Evolutionary conservation across 2,113 vertebrate genomes (phyloP), one percentile per base, ranked within the genome.

Genomic region (Colossoma macropomum): DNA sequence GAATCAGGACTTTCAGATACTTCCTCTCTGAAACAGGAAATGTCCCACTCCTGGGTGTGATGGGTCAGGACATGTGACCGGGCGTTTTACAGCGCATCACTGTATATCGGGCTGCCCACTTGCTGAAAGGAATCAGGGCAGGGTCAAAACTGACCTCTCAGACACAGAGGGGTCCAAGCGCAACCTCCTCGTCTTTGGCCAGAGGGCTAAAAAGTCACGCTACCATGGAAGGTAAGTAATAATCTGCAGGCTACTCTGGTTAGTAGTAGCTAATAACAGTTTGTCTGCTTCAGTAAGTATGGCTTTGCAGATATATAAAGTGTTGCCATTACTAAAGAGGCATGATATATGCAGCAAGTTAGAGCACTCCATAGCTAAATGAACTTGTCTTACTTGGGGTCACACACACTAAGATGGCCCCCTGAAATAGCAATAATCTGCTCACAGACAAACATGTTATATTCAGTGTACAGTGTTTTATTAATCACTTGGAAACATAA

Each of bases 41-140:
- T 99, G 98, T 92, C 98, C 98, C 23, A 99, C 98, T 0, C 98
- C 98, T 0, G 98, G 98, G 13, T 99, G 98, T 23, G 97, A 99
- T 0, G 98, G 98, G 45, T 99, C 97, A 12, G 98, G 98, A 54
- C 98, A 99, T 0, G 97, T 99, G 88, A 99, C 97, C 0, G 98
- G 98, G 48, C 96, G 97, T 79, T 99, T 99, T 92, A 99, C 97
- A 0, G 97, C 98, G 17, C 98, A 99, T 91, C 98, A 99, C 90
- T 99, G 98, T 93, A 95, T 98, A 88, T 99, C 98, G 1, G 98
- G 98, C 89, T 99, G 98, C 90, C 98, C 98, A 0, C 86, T 99
- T 91, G 98, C 97, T 3, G 98, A 99, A 93, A 96, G 96, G 85
- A 99, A 98, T 94, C 98, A 99, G 91, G 95, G 95, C 87, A 92